These are phyloP conservation scores for Struthio camelus DNA, from an alignment of 2,113 vertebrate genomes.

Conservation along the genomic window DNA sequence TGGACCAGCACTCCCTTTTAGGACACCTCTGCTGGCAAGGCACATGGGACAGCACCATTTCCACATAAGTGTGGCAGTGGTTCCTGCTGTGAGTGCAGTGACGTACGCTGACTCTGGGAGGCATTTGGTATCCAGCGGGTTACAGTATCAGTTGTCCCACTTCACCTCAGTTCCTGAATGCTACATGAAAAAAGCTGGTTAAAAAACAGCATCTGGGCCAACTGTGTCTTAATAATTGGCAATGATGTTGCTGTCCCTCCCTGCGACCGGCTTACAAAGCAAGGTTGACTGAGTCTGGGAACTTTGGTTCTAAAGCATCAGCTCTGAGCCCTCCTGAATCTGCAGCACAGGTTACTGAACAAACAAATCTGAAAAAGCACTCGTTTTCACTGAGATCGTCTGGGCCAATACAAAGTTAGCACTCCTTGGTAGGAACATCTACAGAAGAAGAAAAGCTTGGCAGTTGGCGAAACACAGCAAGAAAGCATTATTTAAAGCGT, in stretches of 20 bases:
- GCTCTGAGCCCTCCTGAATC: not conserved
- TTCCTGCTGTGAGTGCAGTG: fast-evolving
- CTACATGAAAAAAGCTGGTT: not conserved
- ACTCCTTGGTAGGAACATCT: not conserved
- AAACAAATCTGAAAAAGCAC: not conserved
- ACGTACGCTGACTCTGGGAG: not conserved
- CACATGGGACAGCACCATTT: not conserved
- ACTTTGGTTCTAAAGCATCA: not conserved
- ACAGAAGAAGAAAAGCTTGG: not conserved
- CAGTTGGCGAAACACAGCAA: not conserved
- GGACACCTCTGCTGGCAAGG: not conserved
- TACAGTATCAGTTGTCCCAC: not conserved
- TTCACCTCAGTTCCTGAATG: not conserved
- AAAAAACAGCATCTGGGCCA: not conserved
- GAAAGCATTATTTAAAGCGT: not conserved
- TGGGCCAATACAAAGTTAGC: not conserved
- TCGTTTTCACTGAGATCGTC: not conserved
- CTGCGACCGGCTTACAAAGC: not conserved
- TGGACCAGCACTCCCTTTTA: not conserved
- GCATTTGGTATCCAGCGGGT: not conserved
- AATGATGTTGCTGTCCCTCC: not conserved
- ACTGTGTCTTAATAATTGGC: not conserved
- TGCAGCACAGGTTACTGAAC: not conserved
- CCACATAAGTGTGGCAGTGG: not conserved
- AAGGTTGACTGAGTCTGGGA: not conserved